Evolutionary conservation across 2,113 vertebrate genomes (phyloP).

Genomic region (Scolopax mira): DNA sequence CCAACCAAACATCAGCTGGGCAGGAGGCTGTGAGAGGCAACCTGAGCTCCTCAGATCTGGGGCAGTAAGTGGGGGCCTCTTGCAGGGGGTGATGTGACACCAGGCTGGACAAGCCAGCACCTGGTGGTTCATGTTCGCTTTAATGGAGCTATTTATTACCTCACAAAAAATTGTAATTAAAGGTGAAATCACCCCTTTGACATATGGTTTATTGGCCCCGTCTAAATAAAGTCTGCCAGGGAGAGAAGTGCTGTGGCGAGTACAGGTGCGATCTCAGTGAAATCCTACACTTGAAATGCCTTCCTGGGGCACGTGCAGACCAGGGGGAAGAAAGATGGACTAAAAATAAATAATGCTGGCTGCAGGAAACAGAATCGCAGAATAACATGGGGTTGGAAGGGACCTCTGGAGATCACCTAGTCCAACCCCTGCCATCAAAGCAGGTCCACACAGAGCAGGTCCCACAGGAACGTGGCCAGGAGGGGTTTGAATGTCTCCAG

Average conservation of each 20-base stretch:
- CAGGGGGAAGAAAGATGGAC: background rate
- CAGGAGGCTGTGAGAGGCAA: background rate
- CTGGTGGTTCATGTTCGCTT: background rate
- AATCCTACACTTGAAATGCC: background rate
- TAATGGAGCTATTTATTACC: background rate
- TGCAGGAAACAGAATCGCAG: background rate
- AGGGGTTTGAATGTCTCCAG: too few relatives aligned
- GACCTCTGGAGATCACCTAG: too few relatives aligned
- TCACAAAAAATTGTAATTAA: background rate
- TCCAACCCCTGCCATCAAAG: too few relatives aligned
- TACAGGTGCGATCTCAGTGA: background rate
- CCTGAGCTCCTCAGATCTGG: background rate
- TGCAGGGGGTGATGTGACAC: background rate
- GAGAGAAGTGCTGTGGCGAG: background rate
- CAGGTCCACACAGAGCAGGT: too few relatives aligned
- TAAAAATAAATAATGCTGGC: background rate
- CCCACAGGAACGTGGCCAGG: too few relatives aligned
- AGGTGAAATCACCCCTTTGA: background rate
- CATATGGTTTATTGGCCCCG: background rate
- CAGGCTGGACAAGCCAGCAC: background rate
- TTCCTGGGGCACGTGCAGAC: background rate
- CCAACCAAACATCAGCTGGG: accelerated
- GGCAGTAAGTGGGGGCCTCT: background rate
- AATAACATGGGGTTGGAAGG: too few relatives aligned
- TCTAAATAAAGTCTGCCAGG: background rate